Evolutionary conservation across 2,888 invertebrate genomes (phyloP).

Genomic region (Luperina testacea): DNA sequence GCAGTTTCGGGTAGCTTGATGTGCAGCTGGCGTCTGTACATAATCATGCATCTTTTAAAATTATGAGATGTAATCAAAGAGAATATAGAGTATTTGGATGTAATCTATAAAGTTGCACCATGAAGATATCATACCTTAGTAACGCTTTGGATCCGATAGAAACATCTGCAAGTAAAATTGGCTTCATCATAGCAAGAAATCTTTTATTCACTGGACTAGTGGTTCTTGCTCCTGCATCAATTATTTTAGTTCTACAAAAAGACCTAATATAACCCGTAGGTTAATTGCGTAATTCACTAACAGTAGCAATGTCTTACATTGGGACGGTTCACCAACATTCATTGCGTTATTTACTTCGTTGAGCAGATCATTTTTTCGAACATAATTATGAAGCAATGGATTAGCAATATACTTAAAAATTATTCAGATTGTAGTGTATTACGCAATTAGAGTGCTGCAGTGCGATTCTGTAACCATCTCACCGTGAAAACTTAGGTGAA

Average conservation of each 20-base stretch:
- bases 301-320: background rate
- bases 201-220: background rate
- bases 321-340: background rate
- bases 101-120: constrained; percentile 6
- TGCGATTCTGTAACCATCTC: too few relatives aligned
- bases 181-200: background rate
- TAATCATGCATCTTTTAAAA: constrained; percentile 5
- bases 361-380: background rate
- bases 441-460: too few relatives aligned
- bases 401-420: background rate
- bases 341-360: background rate
- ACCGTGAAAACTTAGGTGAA: too few relatives aligned
- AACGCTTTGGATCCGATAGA: background rate
- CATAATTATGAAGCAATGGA: background rate
- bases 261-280: too few relatives aligned
- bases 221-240: background rate
- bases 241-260: background rate
- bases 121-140: background rate
- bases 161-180: constrained; percentile 11
- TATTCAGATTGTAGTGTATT: too few relatives aligned
- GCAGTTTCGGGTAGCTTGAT: too few relatives aligned
- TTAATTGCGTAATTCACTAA: too few relatives aligned
- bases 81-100: too few relatives aligned
- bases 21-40: too few relatives aligned
- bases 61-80: too few relatives aligned